These are phyloP conservation scores for Temnothorax nylanderi DNA, from an alignment of 1,140 invertebrate genomes.

Conservation along the genomic window DNA sequence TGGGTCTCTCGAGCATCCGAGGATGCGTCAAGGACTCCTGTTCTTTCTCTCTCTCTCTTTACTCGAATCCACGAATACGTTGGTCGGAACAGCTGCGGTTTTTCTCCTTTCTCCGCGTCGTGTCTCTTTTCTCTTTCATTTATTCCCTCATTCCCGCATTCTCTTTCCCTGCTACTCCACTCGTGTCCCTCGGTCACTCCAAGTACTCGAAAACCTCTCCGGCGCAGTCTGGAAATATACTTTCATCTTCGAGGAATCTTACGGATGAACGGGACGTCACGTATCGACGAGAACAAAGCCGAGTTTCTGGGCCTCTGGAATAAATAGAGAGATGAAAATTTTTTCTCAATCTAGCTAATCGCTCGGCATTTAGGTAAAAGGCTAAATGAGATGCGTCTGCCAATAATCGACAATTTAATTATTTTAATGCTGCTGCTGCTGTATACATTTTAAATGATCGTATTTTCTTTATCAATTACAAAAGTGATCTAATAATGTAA, in stretches of 20 bases:
- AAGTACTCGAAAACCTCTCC: constrained; percentile 54
- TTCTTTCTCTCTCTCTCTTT: neutral
- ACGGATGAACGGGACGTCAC: neutral
- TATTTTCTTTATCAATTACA: neutral
- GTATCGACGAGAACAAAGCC: constrained; percentile 27
- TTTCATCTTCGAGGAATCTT: constrained; percentile 57
- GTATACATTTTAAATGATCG: neutral
- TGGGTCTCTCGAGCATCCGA: neutral
- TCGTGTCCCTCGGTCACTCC: constrained; percentile 13
- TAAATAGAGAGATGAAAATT: constrained; percentile 5
- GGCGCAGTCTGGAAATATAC: constrained; percentile 53
- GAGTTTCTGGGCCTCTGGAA: neutral
- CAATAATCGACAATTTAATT: neutral
- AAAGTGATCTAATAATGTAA: neutral
- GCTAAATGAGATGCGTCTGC: neutral
- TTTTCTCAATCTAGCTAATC: neutral
- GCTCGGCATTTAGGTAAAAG: neutral
- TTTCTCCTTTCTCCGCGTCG: constrained; percentile 23
- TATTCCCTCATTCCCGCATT: neutral
- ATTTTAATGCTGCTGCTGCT: neutral
- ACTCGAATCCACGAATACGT: neutral
- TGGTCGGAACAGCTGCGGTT: constrained; percentile 14
- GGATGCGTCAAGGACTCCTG: constrained; percentile 25
- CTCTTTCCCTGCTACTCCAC: neutral
- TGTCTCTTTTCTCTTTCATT: constrained; percentile 14